Evolutionary conservation across 2,797 vertebrate species (phyloP), one percentile per base, ranked within the genome.

Genomic region (Macropus fuliginosus): DNA sequence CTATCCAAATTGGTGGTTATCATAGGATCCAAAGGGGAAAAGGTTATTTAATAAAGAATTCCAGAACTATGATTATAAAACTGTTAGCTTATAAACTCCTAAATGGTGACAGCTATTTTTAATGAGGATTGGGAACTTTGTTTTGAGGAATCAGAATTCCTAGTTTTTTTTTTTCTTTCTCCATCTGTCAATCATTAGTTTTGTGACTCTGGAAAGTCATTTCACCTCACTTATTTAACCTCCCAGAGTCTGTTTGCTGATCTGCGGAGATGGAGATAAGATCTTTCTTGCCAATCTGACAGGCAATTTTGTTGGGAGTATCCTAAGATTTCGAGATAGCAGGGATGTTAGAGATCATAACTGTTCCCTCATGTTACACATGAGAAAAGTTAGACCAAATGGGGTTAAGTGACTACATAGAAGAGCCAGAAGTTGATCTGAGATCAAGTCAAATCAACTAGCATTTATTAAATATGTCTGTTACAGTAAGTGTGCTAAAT

Each of bases 211-310:
- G 52, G 29, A 3, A 27, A 62, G 74, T 46, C 21, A 3, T 81
- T 81, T 46, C 74, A 81, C 74, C 40, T 81, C 21, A 92, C 9
- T 52, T 94, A 66, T 29, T 50, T 96, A 56, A 93, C 52, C 27
- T n/a, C 16, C 62, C 11, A 10, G 57, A 81, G 89, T 18, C 54
- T 95, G 27, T 90, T 95, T 95, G 24, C 31, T 94, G 55, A 54
- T 56, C 50, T 93, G 95, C 74, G 24, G 89, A 95, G 56, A 90
- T 95, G 74, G 21, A 50, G 21, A 13, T 81, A 81, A 46, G 40
- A 74, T 21, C 66, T 74, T 16, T 74, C 66, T n/a, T 40, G 66
- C 66, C 14, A 5, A 9, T n/a, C 34, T 66, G 16, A 74, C n/a
- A 74, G 66, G 16, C 66, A 81, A 9, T 81, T 81, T 81, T 81